Percentiles rank a stretch among this genome's conserved stretches.
Evolutionary conservation across 23 tunicate genomes (phyloP).

Genomic region (Halocynthia roretzi): DNA sequence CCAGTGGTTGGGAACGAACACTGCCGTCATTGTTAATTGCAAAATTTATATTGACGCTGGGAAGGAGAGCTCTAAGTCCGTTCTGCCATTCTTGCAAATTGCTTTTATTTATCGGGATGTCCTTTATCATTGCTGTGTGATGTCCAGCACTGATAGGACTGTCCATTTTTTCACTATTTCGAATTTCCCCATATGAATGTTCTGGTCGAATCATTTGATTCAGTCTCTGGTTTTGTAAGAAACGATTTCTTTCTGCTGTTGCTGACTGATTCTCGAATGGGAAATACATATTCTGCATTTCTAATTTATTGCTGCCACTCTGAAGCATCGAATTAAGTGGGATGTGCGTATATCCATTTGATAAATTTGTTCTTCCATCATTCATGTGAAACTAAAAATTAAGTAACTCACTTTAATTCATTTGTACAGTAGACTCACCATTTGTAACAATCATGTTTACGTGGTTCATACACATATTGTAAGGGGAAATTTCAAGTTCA

Average conservation of each 20-base stretch:
- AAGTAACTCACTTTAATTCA: too few relatives aligned
- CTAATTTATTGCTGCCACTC: too few relatives aligned
- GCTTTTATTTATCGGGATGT: too few relatives aligned
- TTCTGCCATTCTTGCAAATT: constrained; percentile 61
- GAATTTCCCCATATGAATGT: background rate
- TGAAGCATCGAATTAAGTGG: too few relatives aligned
- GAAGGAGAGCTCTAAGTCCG: constrained; percentile 70
- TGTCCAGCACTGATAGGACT: constrained; percentile 3
- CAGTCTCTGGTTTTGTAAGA: constrained; percentile 12
- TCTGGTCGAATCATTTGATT: background rate
- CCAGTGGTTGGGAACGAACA: background rate
- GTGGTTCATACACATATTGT: too few relatives aligned
- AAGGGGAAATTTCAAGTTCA: too few relatives aligned
- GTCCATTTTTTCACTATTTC: too few relatives aligned
- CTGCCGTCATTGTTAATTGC: constrained; percentile 30
- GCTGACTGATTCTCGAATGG: constrained; percentile 1
- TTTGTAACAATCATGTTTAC: too few relatives aligned
- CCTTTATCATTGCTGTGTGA: background rate
- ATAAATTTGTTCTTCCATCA: too few relatives aligned
- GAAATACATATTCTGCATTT: background rate
- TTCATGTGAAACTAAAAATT: too few relatives aligned
- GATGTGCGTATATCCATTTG: too few relatives aligned
- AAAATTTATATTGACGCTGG: constrained; percentile 87
- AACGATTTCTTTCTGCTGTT: constrained; percentile 13
- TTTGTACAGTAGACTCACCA: too few relatives aligned